Evolutionary conservation across 2,797 vertebrate genomes (phyloP).

Genomic region (Eurystomus glaucurus): DNA sequence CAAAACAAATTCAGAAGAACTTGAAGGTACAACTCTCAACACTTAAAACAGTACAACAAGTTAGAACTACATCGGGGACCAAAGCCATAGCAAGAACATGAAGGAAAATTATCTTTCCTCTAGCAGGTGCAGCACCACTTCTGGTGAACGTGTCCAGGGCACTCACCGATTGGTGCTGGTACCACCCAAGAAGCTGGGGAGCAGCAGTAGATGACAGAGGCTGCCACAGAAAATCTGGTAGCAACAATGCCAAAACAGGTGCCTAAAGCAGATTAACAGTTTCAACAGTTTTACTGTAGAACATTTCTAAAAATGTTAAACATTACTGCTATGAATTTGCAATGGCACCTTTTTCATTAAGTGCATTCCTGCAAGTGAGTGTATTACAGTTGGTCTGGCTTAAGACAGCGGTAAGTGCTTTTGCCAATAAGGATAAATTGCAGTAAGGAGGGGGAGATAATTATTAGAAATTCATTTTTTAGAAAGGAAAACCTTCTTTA

Average conservation of each 20-base stretch:
- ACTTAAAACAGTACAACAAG: not conserved
- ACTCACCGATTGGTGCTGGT: not conserved
- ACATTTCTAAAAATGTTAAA: not conserved
- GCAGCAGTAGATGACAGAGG: not conserved
- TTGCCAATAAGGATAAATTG: slow-evolving; percentile 34
- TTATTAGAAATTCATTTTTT: slow-evolving; percentile 59
- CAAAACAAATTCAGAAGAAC: not conserved
- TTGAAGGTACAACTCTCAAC: not conserved
- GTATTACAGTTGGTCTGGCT: slow-evolving; percentile 9
- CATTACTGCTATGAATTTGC: not conserved
- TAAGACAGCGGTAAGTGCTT: not conserved
- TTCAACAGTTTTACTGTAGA: not conserved
- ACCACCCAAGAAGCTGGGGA: not conserved
- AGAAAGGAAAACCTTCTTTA: slow-evolving; percentile 51
- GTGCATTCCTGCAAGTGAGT: not conserved
- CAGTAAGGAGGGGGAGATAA: not conserved
- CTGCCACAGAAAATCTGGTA: not conserved
- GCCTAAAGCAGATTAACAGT: not conserved
- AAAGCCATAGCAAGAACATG: not conserved
- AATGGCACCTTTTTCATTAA: not conserved
- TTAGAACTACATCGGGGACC: not conserved
- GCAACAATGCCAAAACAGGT: not conserved
- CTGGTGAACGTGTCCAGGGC: not conserved
- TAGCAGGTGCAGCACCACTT: not conserved
- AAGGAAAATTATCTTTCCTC: not conserved